These are phyloP conservation scores for Mionectes macconnelli DNA, from an alignment of 2,113 vertebrate species.

Conservation along the genomic window DNA sequence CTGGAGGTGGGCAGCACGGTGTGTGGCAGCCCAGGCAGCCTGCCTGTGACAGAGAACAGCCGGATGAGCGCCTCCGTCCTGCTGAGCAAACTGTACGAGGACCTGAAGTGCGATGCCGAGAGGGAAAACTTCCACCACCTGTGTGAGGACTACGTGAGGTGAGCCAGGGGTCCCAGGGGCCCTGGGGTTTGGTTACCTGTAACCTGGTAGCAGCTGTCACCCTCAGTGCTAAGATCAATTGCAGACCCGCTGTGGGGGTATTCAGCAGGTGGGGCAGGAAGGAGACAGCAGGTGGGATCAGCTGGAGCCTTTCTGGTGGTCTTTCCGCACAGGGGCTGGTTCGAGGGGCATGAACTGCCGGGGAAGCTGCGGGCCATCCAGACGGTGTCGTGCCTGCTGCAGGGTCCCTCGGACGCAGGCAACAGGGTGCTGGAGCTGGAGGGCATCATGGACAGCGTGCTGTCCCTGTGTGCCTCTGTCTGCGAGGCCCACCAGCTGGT, in stretches of 20 bases:
- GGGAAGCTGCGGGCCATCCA: constrained; percentile 92
- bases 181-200: fast-evolving
- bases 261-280: neutral
- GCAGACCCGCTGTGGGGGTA: neutral
- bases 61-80: constrained; percentile 92
- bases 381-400: constrained; percentile 89
- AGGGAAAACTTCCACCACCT: constrained; percentile 90
- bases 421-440: constrained; percentile 90
- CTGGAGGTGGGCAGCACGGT: constrained; percentile 89
- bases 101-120: constrained; percentile 90
- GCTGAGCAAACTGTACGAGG: constrained; percentile 91
- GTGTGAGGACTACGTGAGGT: constrained; percentile 92
- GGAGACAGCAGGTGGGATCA: neutral
- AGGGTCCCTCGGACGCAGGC: constrained; percentile 90
- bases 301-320: neutral
- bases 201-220: neutral
- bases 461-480: constrained; percentile 88
- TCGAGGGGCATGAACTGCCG: constrained; percentile 73
- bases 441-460: constrained; percentile 90
- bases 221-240: neutral
- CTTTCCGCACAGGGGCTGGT: constrained; percentile 80
- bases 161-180: neutral
- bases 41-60: constrained; percentile 84
- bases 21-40: constrained; percentile 72
- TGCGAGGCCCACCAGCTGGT: constrained; percentile 89